These are phyloP conservation scores for Idaea dimidiata DNA, from an alignment of 2,888 invertebrate genomes.

Conservation along the genomic window DNA sequence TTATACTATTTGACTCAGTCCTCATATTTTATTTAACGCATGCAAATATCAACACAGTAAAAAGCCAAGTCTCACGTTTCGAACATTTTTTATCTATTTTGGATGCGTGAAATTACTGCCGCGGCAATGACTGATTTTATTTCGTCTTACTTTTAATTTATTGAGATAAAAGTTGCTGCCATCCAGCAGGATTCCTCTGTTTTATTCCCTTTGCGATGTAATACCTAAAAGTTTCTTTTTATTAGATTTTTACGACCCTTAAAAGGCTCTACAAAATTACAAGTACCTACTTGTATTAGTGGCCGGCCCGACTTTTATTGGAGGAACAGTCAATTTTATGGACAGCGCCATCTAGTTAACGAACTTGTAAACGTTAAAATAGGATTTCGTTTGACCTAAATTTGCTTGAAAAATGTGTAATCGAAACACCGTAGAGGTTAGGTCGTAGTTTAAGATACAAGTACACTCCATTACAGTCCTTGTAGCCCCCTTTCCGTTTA, in stretches of 20 bases:
- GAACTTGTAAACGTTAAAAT: not conserved
- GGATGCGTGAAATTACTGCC: slow-evolving; percentile 1
- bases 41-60: slow-evolving; percentile 34
- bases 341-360: not conserved
- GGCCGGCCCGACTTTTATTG: not conserved
- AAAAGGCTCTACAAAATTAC: slow-evolving; percentile 1
- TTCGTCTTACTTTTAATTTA: slow-evolving; percentile 1
- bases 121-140: slow-evolving; percentile 3
- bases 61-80: slow-evolving; percentile 34
- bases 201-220: not conserved
- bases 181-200: not conserved
- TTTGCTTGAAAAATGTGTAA: slow-evolving; percentile 14
- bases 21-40: slow-evolving; percentile 43
- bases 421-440: slow-evolving; percentile 15
- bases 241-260: slow-evolving; percentile 1
- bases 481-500: slow-evolving; percentile 52
- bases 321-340: not conserved
- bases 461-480: slow-evolving; percentile 57
- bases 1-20: slow-evolving; percentile 17
- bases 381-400: not conserved
- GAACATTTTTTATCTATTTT: slow-evolving; percentile 26
- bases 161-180: slow-evolving; percentile 1
- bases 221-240: not conserved
- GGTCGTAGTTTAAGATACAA: slow-evolving; percentile 32
- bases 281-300: not conserved